Conservation (phyloP, 2,797 vertebrate species). For the Sarcoramphus papa region DNA sequence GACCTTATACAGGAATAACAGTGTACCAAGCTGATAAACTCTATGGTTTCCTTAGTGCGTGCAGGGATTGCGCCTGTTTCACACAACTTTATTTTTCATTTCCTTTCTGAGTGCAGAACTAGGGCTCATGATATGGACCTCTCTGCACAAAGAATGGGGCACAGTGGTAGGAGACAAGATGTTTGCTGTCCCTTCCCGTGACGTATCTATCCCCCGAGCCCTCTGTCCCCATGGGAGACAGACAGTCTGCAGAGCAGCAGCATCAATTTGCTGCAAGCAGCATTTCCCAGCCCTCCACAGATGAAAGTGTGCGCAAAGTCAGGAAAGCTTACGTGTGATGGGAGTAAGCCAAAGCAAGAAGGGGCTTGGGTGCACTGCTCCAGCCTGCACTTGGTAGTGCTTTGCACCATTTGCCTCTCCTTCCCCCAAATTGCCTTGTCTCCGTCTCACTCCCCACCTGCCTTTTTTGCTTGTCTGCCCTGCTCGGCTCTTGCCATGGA, state of each 20-base stretch:
- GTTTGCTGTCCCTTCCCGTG: neutral
- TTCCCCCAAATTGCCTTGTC: neutral
- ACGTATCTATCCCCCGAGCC: neutral
- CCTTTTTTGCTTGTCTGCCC: neutral
- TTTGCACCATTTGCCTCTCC: neutral
- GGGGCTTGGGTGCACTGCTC: neutral
- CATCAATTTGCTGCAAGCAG: neutral
- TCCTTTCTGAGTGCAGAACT: neutral
- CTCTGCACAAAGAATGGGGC: neutral
- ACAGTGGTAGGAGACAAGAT: neutral
- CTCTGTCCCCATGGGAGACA: neutral
- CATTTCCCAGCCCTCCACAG: neutral
- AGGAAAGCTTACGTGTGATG: neutral
- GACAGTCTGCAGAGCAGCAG: neutral
- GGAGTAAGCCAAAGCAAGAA: neutral
- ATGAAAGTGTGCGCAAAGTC: neutral
- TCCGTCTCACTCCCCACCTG: neutral
- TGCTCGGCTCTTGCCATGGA: neutral
- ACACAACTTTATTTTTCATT: neutral
- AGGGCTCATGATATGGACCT: rapidly evolving
- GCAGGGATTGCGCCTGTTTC: neutral
- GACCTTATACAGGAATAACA: neutral
- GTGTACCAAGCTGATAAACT: neutral
- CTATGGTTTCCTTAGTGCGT: neutral
- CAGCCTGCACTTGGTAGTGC: neutral